Conservation (phyloP, 2,888 invertebrate genomes). For the Eupelmus urozonus region DNA sequence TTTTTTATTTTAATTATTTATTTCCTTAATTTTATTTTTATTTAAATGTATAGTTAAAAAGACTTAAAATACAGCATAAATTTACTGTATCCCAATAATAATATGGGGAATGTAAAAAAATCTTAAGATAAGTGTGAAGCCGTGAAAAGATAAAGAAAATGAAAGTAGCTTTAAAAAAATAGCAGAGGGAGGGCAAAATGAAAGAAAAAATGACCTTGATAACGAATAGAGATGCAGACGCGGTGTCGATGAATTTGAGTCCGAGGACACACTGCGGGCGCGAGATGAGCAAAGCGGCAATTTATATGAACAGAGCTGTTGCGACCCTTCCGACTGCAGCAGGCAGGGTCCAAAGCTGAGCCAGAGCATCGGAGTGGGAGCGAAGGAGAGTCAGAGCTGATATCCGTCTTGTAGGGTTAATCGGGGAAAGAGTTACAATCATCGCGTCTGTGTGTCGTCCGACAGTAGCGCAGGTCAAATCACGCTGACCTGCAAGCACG, state of each 20-base stretch:
- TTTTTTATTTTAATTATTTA: too few species aligned
- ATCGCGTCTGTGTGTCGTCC: too few species aligned
- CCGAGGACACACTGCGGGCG: constrained; percentile 40
- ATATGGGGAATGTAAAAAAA: not conserved
- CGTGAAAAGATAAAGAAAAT: too few species aligned
- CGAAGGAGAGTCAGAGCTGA: too few species aligned
- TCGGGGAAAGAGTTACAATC: too few species aligned
- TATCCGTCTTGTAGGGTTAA: too few species aligned
- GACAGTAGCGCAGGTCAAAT: too few species aligned
- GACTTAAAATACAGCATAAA: not conserved
- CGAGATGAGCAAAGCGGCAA: not conserved
- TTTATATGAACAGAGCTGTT: constrained; percentile 53
- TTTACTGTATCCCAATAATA: not conserved
- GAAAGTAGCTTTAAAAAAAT: not conserved
- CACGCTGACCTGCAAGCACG: too few species aligned
- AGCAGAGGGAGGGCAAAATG: not conserved
- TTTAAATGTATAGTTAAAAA: not conserved
- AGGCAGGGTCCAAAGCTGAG: not conserved
- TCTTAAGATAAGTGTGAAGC: not conserved
- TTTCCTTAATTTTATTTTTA: too few species aligned
- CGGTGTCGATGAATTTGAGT: constrained; percentile 16
- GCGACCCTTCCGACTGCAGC: constrained; percentile 1
- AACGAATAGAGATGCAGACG: not conserved
- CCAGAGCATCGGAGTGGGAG: too few species aligned
- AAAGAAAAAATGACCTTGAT: constrained; percentile 30